Evolutionary conservation across 2,113 vertebrate genomes (phyloP).

Genomic region (Nerophis lumbriciformis): DNA sequence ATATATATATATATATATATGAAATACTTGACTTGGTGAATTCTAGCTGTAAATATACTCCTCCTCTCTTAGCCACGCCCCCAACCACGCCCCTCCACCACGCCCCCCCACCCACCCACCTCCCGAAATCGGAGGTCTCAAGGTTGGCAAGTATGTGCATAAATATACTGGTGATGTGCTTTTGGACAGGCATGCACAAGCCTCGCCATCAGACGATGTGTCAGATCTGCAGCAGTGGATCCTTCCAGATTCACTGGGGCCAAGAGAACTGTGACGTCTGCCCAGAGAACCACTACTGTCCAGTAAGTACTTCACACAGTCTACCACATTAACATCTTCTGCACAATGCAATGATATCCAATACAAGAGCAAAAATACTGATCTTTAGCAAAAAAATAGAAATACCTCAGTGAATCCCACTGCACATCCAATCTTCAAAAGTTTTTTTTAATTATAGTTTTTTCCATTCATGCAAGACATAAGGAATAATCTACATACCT

Average conservation of each 20-base stretch:
- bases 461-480: too few species aligned
- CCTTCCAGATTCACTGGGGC: slow-evolving; percentile 75
- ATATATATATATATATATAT: too few species aligned
- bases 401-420: background rate
- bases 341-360: background rate
- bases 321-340: background rate
- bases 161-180: slow-evolving; percentile 6
- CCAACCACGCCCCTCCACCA: too few species aligned
- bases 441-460: too few species aligned
- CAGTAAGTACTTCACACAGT: slow-evolving; percentile 68
- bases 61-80: too few species aligned
- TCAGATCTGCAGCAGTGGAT: slow-evolving; percentile 75
- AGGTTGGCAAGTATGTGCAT: too few species aligned
- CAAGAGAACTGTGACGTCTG: slow-evolving; percentile 77
- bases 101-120: too few species aligned
- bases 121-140: too few species aligned
- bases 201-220: slow-evolving; percentile 64
- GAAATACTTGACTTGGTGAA: too few species aligned
- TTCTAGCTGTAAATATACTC: too few species aligned
- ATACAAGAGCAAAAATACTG: background rate
- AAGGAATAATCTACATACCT: too few species aligned
- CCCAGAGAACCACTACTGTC: slow-evolving; percentile 84
- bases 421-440: too few species aligned
- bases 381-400: background rate
- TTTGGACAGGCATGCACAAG: slow-evolving; percentile 78